Evolutionary conservation across 2,888 invertebrate genomes (phyloP), one percentile per base, ranked within the genome.

Genomic region (Digitonthophagus gazella): DNA sequence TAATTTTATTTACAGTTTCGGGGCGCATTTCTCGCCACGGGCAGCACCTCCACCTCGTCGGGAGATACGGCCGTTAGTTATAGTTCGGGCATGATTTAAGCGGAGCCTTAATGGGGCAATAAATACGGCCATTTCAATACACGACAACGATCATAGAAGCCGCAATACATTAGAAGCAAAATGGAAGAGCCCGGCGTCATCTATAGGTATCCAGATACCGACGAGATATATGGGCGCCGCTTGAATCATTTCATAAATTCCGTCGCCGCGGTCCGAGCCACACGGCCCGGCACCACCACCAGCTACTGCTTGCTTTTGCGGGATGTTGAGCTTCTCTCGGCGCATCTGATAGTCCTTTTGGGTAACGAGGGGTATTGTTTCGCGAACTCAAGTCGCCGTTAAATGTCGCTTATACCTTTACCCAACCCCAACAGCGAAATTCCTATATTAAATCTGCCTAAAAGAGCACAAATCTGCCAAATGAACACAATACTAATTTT

Each of bases 101-200:
- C 84, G 81, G 82, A 80, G 83, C 84, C 85, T 85, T 86, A 86
- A 86, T 86, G 85, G 86, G 84, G 84, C 85, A 85, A 86, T 86
- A 86, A 86, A 86, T 86, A 86, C 84, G 83, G 81, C 84, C 83
- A 85, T 85, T 85, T 86, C 86, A 85, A 86, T 86, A 85, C 81
- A 78, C 80, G 79, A 81, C 81, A 81, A 80, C 81, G 81, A 82
- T 82, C 82, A 80, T 79, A 79, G 79, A 79, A 78, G 79, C 78
- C 77, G 79, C 79, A 79, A 80, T 80, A 79, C 79, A 79, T 80
- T 80, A 80, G 78, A 77, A 78, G 79, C 76, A 76, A 77, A 79
- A 78, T 78, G 78, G 78, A 78, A 78, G 76, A 75, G 76, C 77
- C 76, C 74, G 76, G 75, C 76, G 74, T 76, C 76, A 75, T 76